These are phyloP conservation scores for Calephelis virginiensis DNA, from an alignment of 1,140 invertebrate genomes.

Conservation along the genomic window DNA sequence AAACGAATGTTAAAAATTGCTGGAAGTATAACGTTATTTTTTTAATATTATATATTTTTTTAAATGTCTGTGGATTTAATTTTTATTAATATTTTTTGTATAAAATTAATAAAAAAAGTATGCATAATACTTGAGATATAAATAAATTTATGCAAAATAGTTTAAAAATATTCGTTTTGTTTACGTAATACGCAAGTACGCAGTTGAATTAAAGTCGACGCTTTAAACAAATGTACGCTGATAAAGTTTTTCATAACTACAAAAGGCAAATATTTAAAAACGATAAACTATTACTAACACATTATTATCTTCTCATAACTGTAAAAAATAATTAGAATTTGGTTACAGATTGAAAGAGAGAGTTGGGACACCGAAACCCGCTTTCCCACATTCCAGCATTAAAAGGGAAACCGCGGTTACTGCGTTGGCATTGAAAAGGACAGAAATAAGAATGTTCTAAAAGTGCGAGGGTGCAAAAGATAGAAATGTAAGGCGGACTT, in stretches of 20 bases:
- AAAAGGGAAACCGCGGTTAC: constrained; percentile 70
- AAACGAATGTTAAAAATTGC: too few relatives aligned
- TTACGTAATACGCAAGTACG: too few relatives aligned
- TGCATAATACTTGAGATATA: too few relatives aligned
- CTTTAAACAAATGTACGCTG: too few relatives aligned
- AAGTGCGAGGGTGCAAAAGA: constrained; percentile 49
- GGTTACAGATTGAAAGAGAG: constrained; percentile 74
- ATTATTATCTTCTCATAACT: not conserved
- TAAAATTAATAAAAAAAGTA: too few relatives aligned
- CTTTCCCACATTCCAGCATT: constrained; percentile 73
- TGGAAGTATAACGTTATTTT: too few relatives aligned
- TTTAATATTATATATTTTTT: too few relatives aligned
- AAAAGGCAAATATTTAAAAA: not conserved
- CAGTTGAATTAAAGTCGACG: too few relatives aligned
- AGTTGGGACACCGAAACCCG: constrained; percentile 72
- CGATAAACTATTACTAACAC: not conserved
- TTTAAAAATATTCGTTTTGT: too few relatives aligned
- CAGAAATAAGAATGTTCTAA: constrained; percentile 32
- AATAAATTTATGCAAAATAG: too few relatives aligned
- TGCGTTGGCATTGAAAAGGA: constrained; percentile 43
- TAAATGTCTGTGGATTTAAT: too few relatives aligned
- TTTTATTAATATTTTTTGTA: too few relatives aligned
- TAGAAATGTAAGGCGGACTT: constrained; percentile 61
- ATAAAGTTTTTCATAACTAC: not conserved
- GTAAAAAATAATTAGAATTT: constrained; percentile 15